Conservation (phyloP, 2,113 vertebrate genomes). For the Fregata magnificens region DNA sequence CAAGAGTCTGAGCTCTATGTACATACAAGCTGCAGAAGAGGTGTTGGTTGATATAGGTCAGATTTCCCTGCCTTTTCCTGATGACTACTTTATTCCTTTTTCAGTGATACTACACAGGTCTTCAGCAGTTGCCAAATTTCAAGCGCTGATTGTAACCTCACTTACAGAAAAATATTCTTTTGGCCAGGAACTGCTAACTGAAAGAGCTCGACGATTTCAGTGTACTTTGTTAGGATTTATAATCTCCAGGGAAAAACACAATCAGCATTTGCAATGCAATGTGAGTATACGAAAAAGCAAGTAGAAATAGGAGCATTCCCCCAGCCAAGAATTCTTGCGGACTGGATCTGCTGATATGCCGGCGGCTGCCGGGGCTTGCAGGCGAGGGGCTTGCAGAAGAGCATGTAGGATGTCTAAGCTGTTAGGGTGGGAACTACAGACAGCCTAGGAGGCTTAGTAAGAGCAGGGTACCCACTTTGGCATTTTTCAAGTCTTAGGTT, state of each 20-base stretch:
- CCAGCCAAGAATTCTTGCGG: background rate
- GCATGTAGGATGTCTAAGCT: background rate
- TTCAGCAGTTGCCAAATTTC: conserved; percentile 1
- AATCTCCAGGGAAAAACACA: conserved; percentile 9
- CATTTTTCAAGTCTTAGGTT: background rate
- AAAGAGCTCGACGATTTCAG: background rate
- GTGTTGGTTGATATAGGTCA: background rate
- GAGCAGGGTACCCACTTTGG: background rate
- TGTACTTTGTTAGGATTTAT: background rate
- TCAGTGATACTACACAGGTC: background rate
- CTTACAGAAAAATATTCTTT: background rate
- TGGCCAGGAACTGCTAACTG: background rate
- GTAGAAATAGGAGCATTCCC: background rate
- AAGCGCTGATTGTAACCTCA: background rate
- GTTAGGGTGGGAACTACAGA: background rate
- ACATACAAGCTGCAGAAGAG: background rate
- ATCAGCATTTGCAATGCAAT: background rate
- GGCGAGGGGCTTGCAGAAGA: background rate
- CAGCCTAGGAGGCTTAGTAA: background rate
- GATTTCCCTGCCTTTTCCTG: background rate
- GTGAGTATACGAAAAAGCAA: background rate
- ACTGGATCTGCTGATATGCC: background rate
- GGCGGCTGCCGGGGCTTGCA: background rate
- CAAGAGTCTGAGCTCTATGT: background rate
- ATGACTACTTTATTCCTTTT: background rate